Conservation (phyloP, 2,888 invertebrate species). For the Scaptomyza parva region DNA sequence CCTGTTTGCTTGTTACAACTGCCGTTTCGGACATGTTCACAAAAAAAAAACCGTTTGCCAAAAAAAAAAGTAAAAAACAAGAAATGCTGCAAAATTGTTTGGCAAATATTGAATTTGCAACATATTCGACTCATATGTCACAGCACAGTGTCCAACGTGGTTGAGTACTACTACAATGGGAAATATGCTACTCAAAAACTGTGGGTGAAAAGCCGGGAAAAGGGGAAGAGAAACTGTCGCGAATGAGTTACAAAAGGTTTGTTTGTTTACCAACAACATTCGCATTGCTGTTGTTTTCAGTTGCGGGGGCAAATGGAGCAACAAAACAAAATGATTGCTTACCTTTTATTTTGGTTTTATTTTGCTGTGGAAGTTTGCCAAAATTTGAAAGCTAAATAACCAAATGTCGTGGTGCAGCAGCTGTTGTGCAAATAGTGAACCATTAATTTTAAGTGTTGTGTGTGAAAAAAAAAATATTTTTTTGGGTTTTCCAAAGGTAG, state of each 20-base stretch:
- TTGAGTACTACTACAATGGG: slow-evolving; percentile 36
- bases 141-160: slow-evolving; percentile 21
- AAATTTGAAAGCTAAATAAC: slow-evolving; percentile 39
- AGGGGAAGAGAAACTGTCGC: slow-evolving; percentile 47
- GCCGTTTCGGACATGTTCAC: slow-evolving; percentile 58
- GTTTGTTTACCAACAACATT: slow-evolving; percentile 82
- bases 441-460: slow-evolving; percentile 74
- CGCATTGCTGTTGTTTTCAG: slow-evolving; percentile 25
- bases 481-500: slow-evolving; percentile 1
- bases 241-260: slow-evolving; percentile 75
- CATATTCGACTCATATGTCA: slow-evolving; percentile 82
- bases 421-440: slow-evolving; percentile 72
- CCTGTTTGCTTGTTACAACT: slow-evolving; percentile 66
- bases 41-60: slow-evolving; percentile 40
- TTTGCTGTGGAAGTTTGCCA: slow-evolving; percentile 34
- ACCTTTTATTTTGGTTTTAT: slow-evolving; percentile 6
- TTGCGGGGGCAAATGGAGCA: slow-evolving; percentile 11
- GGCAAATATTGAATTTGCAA: slow-evolving; percentile 84
- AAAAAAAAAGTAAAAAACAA: slow-evolving; percentile 51
- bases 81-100: slow-evolving; percentile 81
- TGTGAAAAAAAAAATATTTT: slow-evolving; percentile 9
- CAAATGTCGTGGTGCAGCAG: slow-evolving; percentile 72
- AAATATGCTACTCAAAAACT: slow-evolving; percentile 6
- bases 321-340: slow-evolving; percentile 32
- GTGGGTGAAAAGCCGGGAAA: neutral